These are phyloP conservation scores for Benitochromis conjunctus DNA, from an alignment of 2,113 vertebrate genomes.

Conservation along the genomic window DNA sequence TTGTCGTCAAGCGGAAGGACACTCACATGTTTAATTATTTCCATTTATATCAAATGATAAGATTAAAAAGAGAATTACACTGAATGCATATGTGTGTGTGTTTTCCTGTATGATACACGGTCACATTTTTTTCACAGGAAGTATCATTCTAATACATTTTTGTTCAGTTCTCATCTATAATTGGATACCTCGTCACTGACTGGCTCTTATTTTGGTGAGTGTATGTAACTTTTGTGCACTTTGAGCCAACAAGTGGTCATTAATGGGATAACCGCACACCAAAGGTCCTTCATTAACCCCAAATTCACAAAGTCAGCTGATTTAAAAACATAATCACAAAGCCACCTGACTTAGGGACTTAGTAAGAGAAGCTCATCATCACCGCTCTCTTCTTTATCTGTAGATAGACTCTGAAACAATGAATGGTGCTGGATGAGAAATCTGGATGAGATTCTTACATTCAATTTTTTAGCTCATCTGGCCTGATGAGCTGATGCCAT, in stretches of 20 bases:
- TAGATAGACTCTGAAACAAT: neutral
- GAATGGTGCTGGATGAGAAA: neutral
- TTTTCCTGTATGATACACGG: neutral
- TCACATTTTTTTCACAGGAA: neutral
- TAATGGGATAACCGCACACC: neutral
- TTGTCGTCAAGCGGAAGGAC: slow-evolving; percentile 18
- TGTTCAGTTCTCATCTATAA: neutral
- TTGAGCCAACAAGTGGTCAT: neutral
- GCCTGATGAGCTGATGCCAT: neutral
- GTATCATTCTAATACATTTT: neutral
- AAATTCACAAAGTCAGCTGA: neutral
- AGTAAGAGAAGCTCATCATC: neutral
- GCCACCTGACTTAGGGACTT: neutral
- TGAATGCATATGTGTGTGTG: neutral
- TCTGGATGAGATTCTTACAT: neutral
- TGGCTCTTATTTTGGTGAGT: neutral
- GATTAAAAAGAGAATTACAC: neutral
- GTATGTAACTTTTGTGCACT: neutral
- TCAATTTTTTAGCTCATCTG: neutral
- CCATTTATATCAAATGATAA: neutral
- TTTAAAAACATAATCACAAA: neutral
- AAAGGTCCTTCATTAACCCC: neutral
- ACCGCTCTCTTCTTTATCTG: neutral
- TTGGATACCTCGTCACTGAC: neutral
- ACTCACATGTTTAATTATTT: slow-evolving; percentile 13